These are phyloP conservation scores for Mesocentrotus franciscanus DNA, from an alignment of 53 echinoderm and acorn worm genomes.

Conservation along the genomic window DNA sequence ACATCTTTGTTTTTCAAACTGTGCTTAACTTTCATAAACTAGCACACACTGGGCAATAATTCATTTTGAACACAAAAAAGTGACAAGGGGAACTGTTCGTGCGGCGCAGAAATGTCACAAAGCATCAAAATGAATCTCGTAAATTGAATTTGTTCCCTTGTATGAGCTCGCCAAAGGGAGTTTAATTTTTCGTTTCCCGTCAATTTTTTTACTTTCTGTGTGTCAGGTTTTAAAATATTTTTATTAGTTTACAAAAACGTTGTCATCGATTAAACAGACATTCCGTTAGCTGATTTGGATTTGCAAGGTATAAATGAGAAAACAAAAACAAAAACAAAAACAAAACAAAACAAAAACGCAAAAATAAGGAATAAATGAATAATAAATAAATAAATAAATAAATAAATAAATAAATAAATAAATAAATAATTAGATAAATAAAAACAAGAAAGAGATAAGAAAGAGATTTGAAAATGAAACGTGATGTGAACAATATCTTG, in stretches of 20 bases:
- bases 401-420: no score
- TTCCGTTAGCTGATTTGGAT: not conserved
- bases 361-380: no score
- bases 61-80: not conserved
- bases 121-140: not conserved
- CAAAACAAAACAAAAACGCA: no score
- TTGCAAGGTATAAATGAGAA: not conserved
- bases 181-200: slow-evolving; percentile 47
- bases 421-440: no score
- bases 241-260: slow-evolving; percentile 3
- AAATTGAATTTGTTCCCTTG: slow-evolving; percentile 57
- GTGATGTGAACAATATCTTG: no score
- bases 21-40: not conserved
- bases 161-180: slow-evolving; percentile 9
- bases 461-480: no score
- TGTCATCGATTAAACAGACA: slow-evolving; percentile 1
- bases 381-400: no score
- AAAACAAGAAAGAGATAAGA: no score
- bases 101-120: slow-evolving; percentile 41
- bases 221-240: not conserved
- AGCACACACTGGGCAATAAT: not conserved
- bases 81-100: not conserved
- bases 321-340: not conserved
- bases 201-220: not conserved
- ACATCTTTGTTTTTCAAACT: not conserved